Conservation (phyloP, 2,113 vertebrate genomes). For the Chaetorhynchus papuensis region DNA sequence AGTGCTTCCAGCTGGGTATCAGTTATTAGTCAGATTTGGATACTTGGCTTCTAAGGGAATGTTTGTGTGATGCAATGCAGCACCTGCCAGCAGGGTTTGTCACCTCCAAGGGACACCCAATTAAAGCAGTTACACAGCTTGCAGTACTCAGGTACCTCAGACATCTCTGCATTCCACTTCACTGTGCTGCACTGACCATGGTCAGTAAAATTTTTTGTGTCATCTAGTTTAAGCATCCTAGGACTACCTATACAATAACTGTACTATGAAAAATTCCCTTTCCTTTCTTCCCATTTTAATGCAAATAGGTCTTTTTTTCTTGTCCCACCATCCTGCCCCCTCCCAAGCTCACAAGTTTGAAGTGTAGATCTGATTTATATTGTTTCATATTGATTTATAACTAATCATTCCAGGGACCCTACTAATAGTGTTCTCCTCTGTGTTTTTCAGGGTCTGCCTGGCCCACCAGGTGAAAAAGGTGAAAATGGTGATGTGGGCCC, state of each 20-base stretch:
- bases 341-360: not conserved
- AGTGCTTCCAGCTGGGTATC: not conserved
- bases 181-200: not conserved
- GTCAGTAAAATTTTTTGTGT: not conserved
- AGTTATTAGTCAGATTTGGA: not conserved
- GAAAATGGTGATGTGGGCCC: slow-evolving; percentile 96
- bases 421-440: not conserved
- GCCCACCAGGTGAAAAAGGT: slow-evolving; percentile 95
- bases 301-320: not conserved
- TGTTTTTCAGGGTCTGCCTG: slow-evolving; percentile 86
- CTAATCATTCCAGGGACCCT: not conserved
- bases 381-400: not conserved
- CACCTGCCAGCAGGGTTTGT: not conserved
- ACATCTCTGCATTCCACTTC: not conserved
- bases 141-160: not conserved
- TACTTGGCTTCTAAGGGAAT: not conserved
- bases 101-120: not conserved
- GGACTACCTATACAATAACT: not conserved
- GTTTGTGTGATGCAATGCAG: not conserved
- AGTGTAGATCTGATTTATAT: not conserved
- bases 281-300: not conserved
- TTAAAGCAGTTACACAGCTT: not conserved
- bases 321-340: not conserved
- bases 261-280: not conserved
- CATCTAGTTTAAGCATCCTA: not conserved